Evolutionary conservation across 2,113 vertebrate genomes (phyloP).

Genomic region (Phocoena sinus): DNA sequence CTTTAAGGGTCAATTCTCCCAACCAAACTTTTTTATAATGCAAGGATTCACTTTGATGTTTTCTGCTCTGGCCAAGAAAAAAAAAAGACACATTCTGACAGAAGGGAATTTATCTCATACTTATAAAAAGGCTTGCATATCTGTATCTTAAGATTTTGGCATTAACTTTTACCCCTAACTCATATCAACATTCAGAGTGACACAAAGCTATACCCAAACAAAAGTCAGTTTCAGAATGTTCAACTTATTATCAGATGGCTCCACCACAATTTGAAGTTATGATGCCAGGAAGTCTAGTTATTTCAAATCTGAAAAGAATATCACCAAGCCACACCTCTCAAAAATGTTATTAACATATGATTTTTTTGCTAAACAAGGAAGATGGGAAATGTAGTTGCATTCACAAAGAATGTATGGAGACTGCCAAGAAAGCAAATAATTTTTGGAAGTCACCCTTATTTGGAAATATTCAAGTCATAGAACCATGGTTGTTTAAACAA

Average conservation of each 20-base stretch:
- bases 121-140: slow-evolving; percentile 26
- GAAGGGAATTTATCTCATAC: slow-evolving; percentile 10
- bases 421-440: slow-evolving; percentile 67
- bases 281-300: slow-evolving; percentile 47
- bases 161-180: neutral
- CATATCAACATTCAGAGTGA: neutral
- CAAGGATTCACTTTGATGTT: neutral
- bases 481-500: slow-evolving; percentile 57
- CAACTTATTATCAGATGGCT: slow-evolving; percentile 15
- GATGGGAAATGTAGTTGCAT: slow-evolving; percentile 65
- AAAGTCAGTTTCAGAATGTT: neutral
- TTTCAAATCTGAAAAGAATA: slow-evolving; percentile 61
- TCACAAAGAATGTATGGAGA: slow-evolving; percentile 64
- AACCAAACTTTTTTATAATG: neutral
- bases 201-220: slow-evolving; percentile 6
- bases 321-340: slow-evolving; percentile 40
- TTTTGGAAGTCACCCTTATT: slow-evolving; percentile 65
- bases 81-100: neutral
- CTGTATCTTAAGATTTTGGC: slow-evolving; percentile 17
- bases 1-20: neutral
- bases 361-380: slow-evolving; percentile 53
- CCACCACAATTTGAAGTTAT: slow-evolving; percentile 4
- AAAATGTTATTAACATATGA: slow-evolving; percentile 47
- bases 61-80: neutral
- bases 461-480: slow-evolving; percentile 57